A percentile compares a stretch with the other conserved stretches of the same genome.
phyloP scores from a whole-genome alignment of 2,797 vertebrate genomes.

The Peromyscus aztecus region DNA sequence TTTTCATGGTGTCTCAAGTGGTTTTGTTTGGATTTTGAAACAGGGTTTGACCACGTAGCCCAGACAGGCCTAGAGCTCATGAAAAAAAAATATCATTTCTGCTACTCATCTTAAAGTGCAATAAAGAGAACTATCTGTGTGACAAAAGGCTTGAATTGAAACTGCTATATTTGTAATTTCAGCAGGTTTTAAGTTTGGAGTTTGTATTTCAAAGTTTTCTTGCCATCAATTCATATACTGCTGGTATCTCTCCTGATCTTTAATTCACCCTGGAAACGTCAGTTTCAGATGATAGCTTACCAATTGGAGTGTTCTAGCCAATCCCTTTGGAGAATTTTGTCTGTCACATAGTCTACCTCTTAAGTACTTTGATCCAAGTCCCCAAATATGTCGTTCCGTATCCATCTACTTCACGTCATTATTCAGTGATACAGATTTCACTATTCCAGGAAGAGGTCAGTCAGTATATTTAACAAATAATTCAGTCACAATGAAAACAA shows the following conservation, averaged over 20 bases:
- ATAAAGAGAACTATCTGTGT: not conserved
- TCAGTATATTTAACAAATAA: conserved; percentile 51
- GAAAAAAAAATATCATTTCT: not conserved
- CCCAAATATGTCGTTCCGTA: not conserved
- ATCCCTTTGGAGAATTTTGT: conserved; percentile 23
- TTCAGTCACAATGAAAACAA: conserved; percentile 3
- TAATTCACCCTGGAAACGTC: not conserved
- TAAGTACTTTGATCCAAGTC: not conserved
- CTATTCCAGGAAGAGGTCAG: conserved; percentile 30
- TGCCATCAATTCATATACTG: not conserved
- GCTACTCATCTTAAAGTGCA: not conserved
- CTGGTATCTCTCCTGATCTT: not conserved
- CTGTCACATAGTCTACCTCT: not conserved
- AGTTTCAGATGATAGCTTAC: not conserved
- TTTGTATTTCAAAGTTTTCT: conserved; percentile 31
- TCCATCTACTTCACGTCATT: not conserved
- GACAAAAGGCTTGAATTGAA: not conserved
- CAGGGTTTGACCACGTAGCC: not conserved
- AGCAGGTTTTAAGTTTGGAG: conserved; percentile 9
- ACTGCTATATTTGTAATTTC: not conserved
- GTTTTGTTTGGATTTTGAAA: conserved; percentile 27
- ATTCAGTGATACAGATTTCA: conserved; percentile 52
- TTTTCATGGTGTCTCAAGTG: not conserved
- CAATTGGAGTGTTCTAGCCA: not conserved
- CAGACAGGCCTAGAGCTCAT: not conserved